A percentile compares a stretch with the other conserved stretches of the same genome.
Conservation (phyloP, 1,140 invertebrate genomes). For the Magallana ariakensis region DNA sequence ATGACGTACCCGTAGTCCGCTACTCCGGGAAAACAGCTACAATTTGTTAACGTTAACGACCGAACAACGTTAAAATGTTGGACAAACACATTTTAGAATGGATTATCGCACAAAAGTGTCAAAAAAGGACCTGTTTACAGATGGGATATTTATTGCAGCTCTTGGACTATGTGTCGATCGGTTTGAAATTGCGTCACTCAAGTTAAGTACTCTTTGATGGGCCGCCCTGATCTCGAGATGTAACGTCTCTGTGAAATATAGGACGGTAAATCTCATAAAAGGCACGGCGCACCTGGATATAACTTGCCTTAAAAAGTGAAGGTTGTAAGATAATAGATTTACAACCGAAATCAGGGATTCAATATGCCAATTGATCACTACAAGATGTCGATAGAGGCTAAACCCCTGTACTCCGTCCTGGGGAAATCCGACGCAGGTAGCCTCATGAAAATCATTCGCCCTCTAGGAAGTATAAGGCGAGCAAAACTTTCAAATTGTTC, state of each 20-base stretch:
- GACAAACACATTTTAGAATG: constrained; percentile 17
- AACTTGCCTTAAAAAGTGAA: constrained; percentile 28
- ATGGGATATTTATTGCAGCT: constrained; percentile 1
- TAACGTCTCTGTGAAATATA: not conserved
- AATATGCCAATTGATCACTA: constrained; percentile 43
- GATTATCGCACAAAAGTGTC: constrained; percentile 5
- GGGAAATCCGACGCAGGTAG: constrained; percentile 38
- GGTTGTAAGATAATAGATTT: constrained; percentile 26
- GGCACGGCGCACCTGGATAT: constrained; percentile 9
- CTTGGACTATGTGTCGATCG: not conserved
- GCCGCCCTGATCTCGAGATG: not conserved
- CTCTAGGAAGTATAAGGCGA: constrained; percentile 30
- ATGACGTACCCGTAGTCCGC: not conserved
- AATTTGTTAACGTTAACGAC: not conserved
- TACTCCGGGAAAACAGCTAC: not conserved
- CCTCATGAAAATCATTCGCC: constrained; percentile 29
- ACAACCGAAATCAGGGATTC: constrained; percentile 26
- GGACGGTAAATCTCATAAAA: constrained; percentile 1
- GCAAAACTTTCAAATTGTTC: constrained; percentile 6
- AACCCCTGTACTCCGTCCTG: constrained; percentile 25
- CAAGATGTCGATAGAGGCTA: constrained; percentile 40
- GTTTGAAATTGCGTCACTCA: not conserved
- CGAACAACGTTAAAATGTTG: constrained; percentile 23
- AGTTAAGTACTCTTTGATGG: constrained; percentile 18
- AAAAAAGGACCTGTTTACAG: not conserved